Conservation (phyloP, 2,888 invertebrate genomes). For the Apamea crenata region DNA sequence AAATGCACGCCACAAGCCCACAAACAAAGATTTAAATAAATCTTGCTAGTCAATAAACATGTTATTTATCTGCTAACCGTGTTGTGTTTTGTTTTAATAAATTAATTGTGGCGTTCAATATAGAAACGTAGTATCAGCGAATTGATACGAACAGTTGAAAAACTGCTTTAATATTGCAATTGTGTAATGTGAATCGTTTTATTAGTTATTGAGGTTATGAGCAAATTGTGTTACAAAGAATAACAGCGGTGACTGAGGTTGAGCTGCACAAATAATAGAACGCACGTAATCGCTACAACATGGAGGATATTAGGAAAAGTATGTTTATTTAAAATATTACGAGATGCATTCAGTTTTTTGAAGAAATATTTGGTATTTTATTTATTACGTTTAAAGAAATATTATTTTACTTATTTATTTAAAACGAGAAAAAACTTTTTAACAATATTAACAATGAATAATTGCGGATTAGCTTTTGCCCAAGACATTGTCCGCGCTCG, state of each 20-base stretch:
- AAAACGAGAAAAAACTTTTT: neutral
- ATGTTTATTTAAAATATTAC: conserved; percentile 16
- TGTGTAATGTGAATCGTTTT: conserved; percentile 57
- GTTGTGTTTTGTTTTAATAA: conserved; percentile 36
- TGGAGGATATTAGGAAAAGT: conserved; percentile 24
- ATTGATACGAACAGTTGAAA: conserved; percentile 43
- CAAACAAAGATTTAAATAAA: conserved; percentile 45
- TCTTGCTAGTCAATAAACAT: conserved; percentile 33
- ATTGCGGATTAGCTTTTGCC: neutral
- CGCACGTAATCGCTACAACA: conserved; percentile 29
- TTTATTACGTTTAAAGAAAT: no score
- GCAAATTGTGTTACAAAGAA: conserved; percentile 47
- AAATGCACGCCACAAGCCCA: conserved; percentile 14
- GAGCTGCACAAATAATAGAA: conserved; percentile 40
- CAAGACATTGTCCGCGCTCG: neutral
- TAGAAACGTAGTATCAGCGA: conserved; percentile 55
- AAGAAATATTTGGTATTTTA: no score
- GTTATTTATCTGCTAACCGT: conserved; percentile 37
- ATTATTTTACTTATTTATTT: no score
- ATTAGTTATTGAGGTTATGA: conserved; percentile 59
- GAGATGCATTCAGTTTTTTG: conserved; percentile 5
- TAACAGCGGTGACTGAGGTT: conserved; percentile 15
- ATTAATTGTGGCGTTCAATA: conserved; percentile 36
- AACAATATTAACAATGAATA: neutral
- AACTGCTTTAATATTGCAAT: conserved; percentile 43